phyloP scores from a whole-genome alignment of 2,113 vertebrate genomes.

The Poeciliopsis occidentalis region DNA sequence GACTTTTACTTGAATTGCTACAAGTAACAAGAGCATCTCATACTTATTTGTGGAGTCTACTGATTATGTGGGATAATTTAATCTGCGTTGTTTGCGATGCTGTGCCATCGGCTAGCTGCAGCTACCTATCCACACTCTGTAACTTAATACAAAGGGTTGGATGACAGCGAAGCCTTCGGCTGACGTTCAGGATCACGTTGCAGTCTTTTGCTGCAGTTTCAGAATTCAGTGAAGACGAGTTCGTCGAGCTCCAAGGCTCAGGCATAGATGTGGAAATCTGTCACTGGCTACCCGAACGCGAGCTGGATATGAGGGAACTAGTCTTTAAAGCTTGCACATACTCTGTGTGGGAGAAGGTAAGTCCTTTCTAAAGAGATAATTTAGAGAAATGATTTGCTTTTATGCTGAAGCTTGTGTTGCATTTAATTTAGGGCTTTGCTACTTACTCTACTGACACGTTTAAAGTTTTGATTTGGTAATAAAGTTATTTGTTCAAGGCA shows the following conservation, averaged over 20 bases:
- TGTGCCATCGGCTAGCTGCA: conserved; percentile 48
- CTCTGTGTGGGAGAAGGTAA: conserved; percentile 84
- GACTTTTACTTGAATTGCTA: too few species aligned
- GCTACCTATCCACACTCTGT: conserved; percentile 47
- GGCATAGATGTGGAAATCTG: conserved; percentile 13
- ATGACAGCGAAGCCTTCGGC: conserved; percentile 58
- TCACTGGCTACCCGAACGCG: conserved; percentile 6
- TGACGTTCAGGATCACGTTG: conserved; percentile 71
- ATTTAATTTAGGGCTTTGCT: neutral
- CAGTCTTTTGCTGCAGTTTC: conserved; percentile 51
- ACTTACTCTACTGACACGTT: neutral
- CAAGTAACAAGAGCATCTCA: too few species aligned
- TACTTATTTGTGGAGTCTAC: too few species aligned
- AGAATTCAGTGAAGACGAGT: conserved; percentile 29
- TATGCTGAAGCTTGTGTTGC: neutral
- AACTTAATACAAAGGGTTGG: conserved; percentile 70
- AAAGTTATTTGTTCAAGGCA: neutral
- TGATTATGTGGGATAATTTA: conserved; percentile 22
- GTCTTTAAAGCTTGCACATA: conserved; percentile 77
- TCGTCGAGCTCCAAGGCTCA: conserved; percentile 1
- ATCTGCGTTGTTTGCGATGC: conserved; percentile 29
- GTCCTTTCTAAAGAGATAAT: conserved; percentile 16
- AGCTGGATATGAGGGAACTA: conserved; percentile 80
- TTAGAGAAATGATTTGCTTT: neutral
- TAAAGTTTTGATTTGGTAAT: neutral